Evolutionary conservation across 2,797 vertebrate species (phyloP).

Genomic region (Protonibea diacanthus): DNA sequence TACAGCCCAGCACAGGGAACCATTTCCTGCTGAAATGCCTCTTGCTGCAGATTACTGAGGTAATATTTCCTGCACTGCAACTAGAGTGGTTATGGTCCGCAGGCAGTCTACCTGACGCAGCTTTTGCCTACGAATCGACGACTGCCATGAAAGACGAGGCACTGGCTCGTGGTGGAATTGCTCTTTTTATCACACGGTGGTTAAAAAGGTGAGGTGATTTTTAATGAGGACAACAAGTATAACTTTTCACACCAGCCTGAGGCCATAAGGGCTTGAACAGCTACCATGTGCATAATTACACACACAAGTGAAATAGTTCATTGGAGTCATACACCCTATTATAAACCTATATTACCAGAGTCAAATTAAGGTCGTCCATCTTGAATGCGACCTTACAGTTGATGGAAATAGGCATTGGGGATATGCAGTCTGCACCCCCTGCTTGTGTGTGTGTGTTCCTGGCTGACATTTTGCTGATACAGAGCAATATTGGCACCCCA

Average conservation of each 20-base stretch:
- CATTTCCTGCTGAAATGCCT: slow-evolving; percentile 77
- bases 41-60: slow-evolving; percentile 76
- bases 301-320: slow-evolving; percentile 45
- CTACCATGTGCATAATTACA: slow-evolving; percentile 42
- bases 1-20: slow-evolving; percentile 69
- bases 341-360: slow-evolving; percentile 48
- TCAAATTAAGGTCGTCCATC: slow-evolving; percentile 60
- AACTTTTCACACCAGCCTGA: slow-evolving; percentile 41
- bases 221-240: slow-evolving; percentile 69
- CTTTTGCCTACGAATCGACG: slow-evolving; percentile 44
- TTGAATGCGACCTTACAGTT: slow-evolving; percentile 45
- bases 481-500: slow-evolving; percentile 58
- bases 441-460: slow-evolving; percentile 46
- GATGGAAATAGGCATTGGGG: slow-evolving; percentile 51
- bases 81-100: slow-evolving; percentile 67
- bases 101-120: slow-evolving; percentile 70
- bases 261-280: slow-evolving; percentile 33
- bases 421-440: slow-evolving; percentile 34
- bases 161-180: slow-evolving; percentile 52
- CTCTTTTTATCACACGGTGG: slow-evolving; percentile 61
- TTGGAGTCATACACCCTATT: slow-evolving; percentile 37
- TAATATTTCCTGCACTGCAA: slow-evolving; percentile 77
- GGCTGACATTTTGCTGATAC: slow-evolving; percentile 73
- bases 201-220: slow-evolving; percentile 62
- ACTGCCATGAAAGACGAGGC: slow-evolving; percentile 57